Evolutionary conservation across 2,888 invertebrate species (phyloP).

Genomic region (Synanthedon andrenaeformis): DNA sequence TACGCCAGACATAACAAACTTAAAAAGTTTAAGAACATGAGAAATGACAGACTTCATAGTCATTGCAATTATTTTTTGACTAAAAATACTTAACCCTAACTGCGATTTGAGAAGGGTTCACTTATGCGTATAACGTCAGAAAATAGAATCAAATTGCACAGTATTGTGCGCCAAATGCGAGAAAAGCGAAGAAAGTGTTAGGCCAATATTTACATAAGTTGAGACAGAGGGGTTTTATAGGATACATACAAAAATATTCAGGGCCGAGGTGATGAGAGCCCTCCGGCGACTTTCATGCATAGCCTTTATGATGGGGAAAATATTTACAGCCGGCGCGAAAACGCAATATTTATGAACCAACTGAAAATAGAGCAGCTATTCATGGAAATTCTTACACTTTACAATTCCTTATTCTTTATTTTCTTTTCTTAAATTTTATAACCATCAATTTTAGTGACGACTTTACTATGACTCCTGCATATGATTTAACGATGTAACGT

Average conservation of each 20-base stretch:
- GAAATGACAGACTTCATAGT: not conserved
- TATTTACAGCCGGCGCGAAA: conserved; percentile 55
- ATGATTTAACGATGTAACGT: not conserved
- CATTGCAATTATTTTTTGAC: not conserved
- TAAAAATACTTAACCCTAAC: conserved; percentile 20
- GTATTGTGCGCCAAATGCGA: conserved; percentile 64
- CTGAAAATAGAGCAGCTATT: conserved; percentile 33
- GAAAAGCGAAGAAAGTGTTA: conserved; percentile 66
- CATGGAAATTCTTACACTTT: conserved; percentile 12
- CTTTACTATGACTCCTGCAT: not conserved
- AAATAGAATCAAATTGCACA: conserved; percentile 60
- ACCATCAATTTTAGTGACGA: too few species aligned
- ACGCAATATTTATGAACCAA: conserved; percentile 52
- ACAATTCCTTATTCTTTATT: too few species aligned
- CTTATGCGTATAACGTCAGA: conserved; percentile 50
- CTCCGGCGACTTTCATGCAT: conserved; percentile 51
- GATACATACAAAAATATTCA: conserved; percentile 63
- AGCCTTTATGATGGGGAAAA: conserved; percentile 59
- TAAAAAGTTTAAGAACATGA: too few species aligned
- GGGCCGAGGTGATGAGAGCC: conserved; percentile 62
- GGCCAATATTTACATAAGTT: conserved; percentile 66
- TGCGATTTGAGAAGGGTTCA: conserved; percentile 30
- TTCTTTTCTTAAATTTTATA: not conserved
- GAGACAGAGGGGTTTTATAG: conserved; percentile 59
- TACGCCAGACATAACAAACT: too few species aligned